Evolutionary conservation across 23 tunicate species (phyloP).

Genomic region (Botrylloides violaceus): DNA sequence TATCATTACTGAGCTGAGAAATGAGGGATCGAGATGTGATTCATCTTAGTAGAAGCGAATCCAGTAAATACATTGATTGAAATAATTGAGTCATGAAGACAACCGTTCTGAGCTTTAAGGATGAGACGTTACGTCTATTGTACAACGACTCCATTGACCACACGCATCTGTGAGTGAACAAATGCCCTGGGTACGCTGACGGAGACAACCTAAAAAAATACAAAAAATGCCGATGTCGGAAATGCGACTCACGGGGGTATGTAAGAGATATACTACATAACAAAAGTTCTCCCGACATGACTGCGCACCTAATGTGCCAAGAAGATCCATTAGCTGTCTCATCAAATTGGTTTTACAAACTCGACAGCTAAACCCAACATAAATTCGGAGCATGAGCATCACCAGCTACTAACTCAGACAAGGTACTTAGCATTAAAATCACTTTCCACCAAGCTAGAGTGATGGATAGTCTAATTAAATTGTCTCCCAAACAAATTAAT

Average conservation of each 20-base stretch:
- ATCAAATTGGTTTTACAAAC: neutral
- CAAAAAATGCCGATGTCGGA: neutral
- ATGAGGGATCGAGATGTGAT: constrained; percentile 9
- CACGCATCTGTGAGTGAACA: constrained; percentile 63
- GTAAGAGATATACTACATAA: neutral
- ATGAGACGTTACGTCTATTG: constrained; percentile 34
- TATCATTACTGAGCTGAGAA: neutral
- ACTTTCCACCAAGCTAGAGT: constrained; percentile 1
- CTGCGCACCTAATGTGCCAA: neutral
- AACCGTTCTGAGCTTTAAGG: constrained; percentile 18
- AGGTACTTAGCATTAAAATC: constrained; percentile 19
- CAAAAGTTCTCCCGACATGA: neutral
- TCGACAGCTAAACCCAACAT: constrained; percentile 23
- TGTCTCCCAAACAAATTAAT: constrained; percentile 23
- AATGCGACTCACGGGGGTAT: neutral
- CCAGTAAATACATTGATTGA: constrained; percentile 15
- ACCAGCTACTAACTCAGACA: neutral
- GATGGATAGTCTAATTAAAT: constrained; percentile 27
- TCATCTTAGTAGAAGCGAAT: constrained; percentile 5
- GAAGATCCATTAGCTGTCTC: neutral
- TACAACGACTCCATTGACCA: constrained; percentile 78
- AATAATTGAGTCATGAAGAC: constrained; percentile 5
- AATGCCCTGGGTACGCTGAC: constrained; percentile 79
- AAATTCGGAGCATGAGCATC: neutral
- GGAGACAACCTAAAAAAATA: constrained; percentile 47